Base-by-base conservation (phyloP, 2,113 vertebrate species). In the Astur gentilis region DNA sequence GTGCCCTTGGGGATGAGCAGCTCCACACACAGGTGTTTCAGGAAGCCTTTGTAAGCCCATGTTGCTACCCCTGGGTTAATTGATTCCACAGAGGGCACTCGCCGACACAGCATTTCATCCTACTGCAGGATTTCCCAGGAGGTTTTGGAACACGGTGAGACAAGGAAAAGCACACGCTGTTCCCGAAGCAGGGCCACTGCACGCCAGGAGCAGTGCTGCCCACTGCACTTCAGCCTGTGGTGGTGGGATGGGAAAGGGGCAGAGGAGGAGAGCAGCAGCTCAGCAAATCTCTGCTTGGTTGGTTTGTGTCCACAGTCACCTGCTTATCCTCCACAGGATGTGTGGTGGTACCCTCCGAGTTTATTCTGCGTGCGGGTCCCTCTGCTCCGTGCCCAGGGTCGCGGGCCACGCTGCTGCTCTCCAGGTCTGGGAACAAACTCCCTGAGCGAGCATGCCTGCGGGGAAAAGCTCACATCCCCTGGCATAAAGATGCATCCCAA, bases 271-370 rank as follows among this genome's bases (percentile, higher is more conserved):
- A 76, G 18, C 40, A 81, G 85, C 55, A 87, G 72, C 50, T 58
- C 11, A 1, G 38, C 36, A 72, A 55, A 31, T 9, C 42, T 54
- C 47, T 86, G 36, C 44, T 76, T 44, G 52, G 9, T 16, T 44
- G 52, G 7, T 69, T 23, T 21, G 27, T 54, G 62, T 57, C 45
- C 47, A 32, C 3, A 1, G 29, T 34, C 47, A 60, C 44, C 29
- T 47, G 4, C 29, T 50, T 45, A 26, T 22, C 22, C 52, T 27
- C 2, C 0, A 0, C 2, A 31, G 3, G 6, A 45, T 8, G 4
- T 26, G 17, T 22, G 52, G 44, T 29, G 32, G 16, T 50, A 42
- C 17, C 52, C 44, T n/a, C 29, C 0, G 2, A 32, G 23, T n/a
- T 69, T 47, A 29, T 72, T 92, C 62, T 69, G 57, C 13, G 10